Conservation (phyloP, 2,888 invertebrate genomes). For the Listrodromus nycthemerus region DNA sequence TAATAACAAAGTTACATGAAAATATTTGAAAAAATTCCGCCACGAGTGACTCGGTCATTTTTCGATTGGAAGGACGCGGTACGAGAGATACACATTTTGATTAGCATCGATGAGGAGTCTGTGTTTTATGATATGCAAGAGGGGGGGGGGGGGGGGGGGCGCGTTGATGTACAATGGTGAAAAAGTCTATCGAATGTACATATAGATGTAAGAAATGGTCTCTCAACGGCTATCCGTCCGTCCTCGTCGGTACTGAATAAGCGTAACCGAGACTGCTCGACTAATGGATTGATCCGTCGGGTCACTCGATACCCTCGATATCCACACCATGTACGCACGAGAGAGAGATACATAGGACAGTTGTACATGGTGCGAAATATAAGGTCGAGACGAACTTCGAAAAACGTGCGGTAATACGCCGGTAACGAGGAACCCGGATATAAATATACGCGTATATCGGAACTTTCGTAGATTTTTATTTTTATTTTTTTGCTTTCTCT, state of each 20-base stretch:
- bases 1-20: background rate
- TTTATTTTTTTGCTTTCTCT: no score
- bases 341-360: conserved; percentile 42
- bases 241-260: conserved; percentile 69
- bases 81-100: background rate
- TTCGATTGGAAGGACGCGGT: no score
- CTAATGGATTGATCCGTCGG: conserved; percentile 80
- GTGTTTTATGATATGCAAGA: background rate
- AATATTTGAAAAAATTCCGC: background rate
- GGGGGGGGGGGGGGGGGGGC: no score
- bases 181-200: background rate
- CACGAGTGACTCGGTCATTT: no score
- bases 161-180: conserved; percentile 4
- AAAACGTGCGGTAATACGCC: background rate
- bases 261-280: conserved; percentile 76
- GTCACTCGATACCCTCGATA: conserved; percentile 76
- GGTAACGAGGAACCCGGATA: background rate
- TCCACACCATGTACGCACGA: conserved; percentile 74
- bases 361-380: conserved; percentile 49
- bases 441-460: background rate
- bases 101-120: background rate
- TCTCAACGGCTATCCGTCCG: background rate
- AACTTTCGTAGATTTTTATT: no score
- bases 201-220: conserved; percentile 63
- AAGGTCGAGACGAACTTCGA: conserved; percentile 35